Evolutionary conservation across 2,113 vertebrate genomes (phyloP), one percentile per base, ranked within the genome.

Genomic region (Paratilapia polleni): DNA sequence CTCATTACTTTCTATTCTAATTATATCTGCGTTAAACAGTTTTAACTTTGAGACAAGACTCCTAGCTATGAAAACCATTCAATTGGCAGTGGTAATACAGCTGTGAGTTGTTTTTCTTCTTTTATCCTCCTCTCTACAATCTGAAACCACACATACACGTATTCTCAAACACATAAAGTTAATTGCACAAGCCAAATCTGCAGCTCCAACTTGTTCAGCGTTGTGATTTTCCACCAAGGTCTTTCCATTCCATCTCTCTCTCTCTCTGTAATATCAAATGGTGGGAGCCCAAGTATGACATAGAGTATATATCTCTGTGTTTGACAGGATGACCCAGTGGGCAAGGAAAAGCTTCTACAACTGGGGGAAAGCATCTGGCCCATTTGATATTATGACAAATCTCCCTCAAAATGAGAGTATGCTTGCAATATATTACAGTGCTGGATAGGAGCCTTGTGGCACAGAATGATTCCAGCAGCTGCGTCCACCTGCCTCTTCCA

Each of bases 341-440:
- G 92, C 85, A 62, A 85, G 87, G 85, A 81, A 88, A 88, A 86
- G 91, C 88, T 89, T 73, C 90, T 57, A 60, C 82, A 47, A 84
- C 91, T 54, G 38, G 85, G 61, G 89, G 87, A 83, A 88, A 81
- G 85, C 85, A 87, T 91, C 87, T 90, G 90, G 89, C 86, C 83
- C 47, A 70, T 83, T 84, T 62, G 70, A 84, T 94, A 94, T 94
- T 94, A 93, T 94, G 91, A 94, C 92, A 94, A 94, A 94, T 94
- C 87, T 93, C 87, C 92, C 88, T 91, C 83, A 90, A 74, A 94
- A 94, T 90, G 89, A 91, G 90, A 93, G 86, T 68, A 64, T 12
- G 83, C 91, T 63, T 80, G 92, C 86, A 81, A 93, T 91, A 89
- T 84, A 94, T 94, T 91, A 89, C 84, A 73, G 52, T 36, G 81